phyloP scores from a whole-genome alignment of 2,113 vertebrate genomes.

The Isichthys henryi region DNA sequence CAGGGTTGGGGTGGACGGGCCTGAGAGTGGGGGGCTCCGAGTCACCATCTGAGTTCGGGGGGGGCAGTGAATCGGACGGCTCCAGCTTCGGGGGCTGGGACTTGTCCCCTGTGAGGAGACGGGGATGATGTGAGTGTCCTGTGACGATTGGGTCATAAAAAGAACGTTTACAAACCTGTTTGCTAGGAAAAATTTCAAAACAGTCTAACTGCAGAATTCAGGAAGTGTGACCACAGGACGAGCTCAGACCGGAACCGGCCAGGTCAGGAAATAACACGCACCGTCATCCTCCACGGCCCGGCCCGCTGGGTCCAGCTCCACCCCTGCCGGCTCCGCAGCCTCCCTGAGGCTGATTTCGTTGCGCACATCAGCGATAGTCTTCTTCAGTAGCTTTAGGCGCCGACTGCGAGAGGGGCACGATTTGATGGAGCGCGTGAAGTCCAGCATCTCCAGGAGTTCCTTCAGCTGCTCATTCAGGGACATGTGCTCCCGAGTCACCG shows the following conservation, averaged over 20 bases:
- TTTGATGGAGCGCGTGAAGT: conserved; percentile 87
- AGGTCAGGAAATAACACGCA: conserved; percentile 40
- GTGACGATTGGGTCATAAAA: background rate
- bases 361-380: conserved; percentile 77
- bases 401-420: conserved; percentile 88
- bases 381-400: conserved; percentile 86
- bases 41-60: conserved; percentile 69
- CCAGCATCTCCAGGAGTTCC: conserved; percentile 84
- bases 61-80: conserved; percentile 76
- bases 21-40: conserved; percentile 77
- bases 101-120: conserved; percentile 72
- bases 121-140: background rate
- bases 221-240: background rate
- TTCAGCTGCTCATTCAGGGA: conserved; percentile 81
- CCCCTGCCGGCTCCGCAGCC: conserved; percentile 17
- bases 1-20: conserved; percentile 68
- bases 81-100: conserved; percentile 78
- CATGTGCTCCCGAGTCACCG: conserved; percentile 71
- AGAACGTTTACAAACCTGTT: background rate
- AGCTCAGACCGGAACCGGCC: background rate
- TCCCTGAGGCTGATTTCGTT: conserved; percentile 74
- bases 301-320: conserved; percentile 37
- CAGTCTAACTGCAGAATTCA: background rate
- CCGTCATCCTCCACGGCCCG: conserved; percentile 64
- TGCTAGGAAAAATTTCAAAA: background rate